A percentile compares a stretch with the other conserved stretches of the same genome.
phyloP scores from a whole-genome alignment of 2,888 invertebrate species.

The Agrochola macilenta region DNA sequence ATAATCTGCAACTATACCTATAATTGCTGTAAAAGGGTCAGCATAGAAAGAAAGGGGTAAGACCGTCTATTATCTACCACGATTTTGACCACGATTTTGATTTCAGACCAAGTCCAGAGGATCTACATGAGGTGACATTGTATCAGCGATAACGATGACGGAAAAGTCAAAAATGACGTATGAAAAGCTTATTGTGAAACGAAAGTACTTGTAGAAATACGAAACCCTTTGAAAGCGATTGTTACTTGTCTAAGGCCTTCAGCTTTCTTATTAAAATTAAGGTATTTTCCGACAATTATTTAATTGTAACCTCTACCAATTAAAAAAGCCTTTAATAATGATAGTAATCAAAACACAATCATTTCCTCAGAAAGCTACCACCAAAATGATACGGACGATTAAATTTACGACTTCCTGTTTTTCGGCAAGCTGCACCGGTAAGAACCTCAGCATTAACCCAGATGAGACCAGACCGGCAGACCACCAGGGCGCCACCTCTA shows the following conservation, averaged over 20 bases:
- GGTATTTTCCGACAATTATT: background rate
- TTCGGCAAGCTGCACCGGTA: slow-evolving; percentile 37
- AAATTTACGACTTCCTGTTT: slow-evolving; percentile 56
- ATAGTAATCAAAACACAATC: slow-evolving; percentile 35
- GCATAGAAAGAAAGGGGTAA: background rate
- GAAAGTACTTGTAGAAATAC: too few relatives aligned
- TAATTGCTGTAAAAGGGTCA: background rate
- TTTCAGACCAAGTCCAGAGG: too few relatives aligned
- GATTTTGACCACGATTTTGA: too few relatives aligned
- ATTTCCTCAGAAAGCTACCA: slow-evolving; percentile 34
- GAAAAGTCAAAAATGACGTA: background rate
- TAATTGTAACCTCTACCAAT: background rate
- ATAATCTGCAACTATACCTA: background rate
- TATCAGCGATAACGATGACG: background rate
- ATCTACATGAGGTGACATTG: background rate
- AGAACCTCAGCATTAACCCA: slow-evolving; percentile 48
- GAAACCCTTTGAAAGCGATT: too few relatives aligned
- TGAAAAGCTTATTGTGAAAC: too few relatives aligned
- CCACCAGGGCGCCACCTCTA: slow-evolving; percentile 54
- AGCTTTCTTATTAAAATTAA: background rate
- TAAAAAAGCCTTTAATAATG: background rate
- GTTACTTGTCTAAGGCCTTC: background rate
- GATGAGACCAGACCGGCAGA: slow-evolving; percentile 34
- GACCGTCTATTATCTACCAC: too few relatives aligned
- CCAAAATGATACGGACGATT: slow-evolving; percentile 28